A percentile compares a stretch with the other conserved stretches of the same genome.
Evolutionary conservation across 2,888 invertebrate species (phyloP).

Genomic region (Amaurobius ferox): DNA sequence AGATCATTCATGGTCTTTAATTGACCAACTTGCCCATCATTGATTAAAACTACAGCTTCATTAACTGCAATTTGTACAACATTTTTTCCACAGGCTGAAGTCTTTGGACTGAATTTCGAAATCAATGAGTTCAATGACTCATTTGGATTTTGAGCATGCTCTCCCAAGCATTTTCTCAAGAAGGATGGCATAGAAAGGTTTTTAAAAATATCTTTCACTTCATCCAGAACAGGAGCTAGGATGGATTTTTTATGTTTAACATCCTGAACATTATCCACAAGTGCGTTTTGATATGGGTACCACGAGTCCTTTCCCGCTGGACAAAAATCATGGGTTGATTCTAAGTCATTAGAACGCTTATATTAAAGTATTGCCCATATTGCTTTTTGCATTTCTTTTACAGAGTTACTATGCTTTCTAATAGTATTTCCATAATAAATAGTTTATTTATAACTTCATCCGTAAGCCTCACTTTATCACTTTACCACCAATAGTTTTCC

Average conservation of each 20-base stretch:
- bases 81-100: neutral
- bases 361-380: constrained; percentile 24
- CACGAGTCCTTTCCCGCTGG: constrained; percentile 4
- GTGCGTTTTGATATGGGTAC: neutral
- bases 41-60: constrained; percentile 19
- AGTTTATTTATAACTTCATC: neutral
- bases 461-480: constrained; percentile 2
- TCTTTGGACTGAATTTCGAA: constrained; percentile 31
- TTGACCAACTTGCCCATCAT: constrained; percentile 2
- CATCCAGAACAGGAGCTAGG: neutral
- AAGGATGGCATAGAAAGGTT: neutral
- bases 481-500: constrained; percentile 16
- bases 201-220: neutral
- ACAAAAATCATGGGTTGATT: neutral
- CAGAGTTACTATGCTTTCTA: neutral
- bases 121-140: constrained; percentile 20
- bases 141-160: constrained; percentile 22
- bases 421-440: constrained; percentile 10
- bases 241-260: neutral
- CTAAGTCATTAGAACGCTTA: neutral
- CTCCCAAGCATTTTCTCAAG: constrained; percentile 21
- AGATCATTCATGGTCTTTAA: neutral
- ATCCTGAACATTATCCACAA: neutral
- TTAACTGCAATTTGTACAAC: neutral
- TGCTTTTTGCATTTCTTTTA: constrained; percentile 13